Conservation (phyloP, 2,888 invertebrate species). For the Argyra leucocephala region DNA sequence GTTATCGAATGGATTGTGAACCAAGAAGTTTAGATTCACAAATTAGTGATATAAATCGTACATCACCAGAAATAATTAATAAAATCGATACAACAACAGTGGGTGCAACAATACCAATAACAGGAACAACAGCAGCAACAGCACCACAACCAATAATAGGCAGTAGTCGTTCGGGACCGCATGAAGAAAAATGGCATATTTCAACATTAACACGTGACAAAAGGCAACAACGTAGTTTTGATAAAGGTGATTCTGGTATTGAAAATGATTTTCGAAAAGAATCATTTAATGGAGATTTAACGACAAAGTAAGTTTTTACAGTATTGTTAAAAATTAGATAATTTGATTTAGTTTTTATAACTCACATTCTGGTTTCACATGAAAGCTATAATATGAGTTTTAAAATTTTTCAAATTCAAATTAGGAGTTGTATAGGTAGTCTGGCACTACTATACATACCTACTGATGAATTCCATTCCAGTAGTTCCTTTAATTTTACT, state of each 20-base stretch:
- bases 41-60: conserved; percentile 48
- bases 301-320: conserved; percentile 36
- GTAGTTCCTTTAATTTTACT: no score
- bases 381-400: no score
- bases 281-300: conserved; percentile 51
- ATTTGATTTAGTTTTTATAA: no score
- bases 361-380: no score
- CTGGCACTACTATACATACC: no score
- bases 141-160: conserved; percentile 22
- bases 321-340: no score
- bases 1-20: conserved; percentile 35
- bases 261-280: conserved; percentile 71
- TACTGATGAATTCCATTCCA: no score
- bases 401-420: no score
- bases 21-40: conserved; percentile 60
- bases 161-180: conserved; percentile 40
- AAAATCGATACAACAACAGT: background rate
- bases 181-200: conserved; percentile 52
- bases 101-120: conserved; percentile 50
- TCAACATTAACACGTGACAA: conserved; percentile 50
- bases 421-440: no score
- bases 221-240: conserved; percentile 43
- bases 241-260: conserved; percentile 64
- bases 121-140: conserved; percentile 50
- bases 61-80: conserved; percentile 49